Base-by-base conservation (phyloP, 30 jellyfish, hydroid and myxozoan genomes). In the Morbakka virulenta region DNA sequence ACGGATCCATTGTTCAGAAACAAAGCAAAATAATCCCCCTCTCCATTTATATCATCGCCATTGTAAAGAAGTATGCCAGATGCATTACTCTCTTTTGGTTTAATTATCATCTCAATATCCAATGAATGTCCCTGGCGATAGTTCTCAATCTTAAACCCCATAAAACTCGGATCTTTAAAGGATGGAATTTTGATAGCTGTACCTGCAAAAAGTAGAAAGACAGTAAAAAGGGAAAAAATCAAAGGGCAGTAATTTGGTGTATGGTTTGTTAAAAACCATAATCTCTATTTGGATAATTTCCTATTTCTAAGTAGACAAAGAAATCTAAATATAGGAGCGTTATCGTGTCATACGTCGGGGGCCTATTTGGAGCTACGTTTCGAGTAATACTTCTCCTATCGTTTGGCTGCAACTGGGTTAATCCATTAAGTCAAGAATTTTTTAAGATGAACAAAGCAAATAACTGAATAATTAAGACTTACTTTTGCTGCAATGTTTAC, bases 31-130 rank as follows among this genome's bases (percentile, higher is more conserved):
- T 48, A 84, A 34, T 84, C 95, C 0, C 89, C 95, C 0, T 32
- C 64, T 3, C 85, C 85, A 35, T 75, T 81, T 9, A 1, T 31
- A 21, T 69, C 69, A 74, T 84, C 95, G 2, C 95, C 95, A 35
- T 84, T 84, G 87, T 32, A 84, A 28, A 84, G 50, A n/a, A 84
- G n/a, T 2, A 84, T 64, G 28, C 95, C 95, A n/a, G n/a, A n/a
- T n/a, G n/a, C n/a, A 28, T 50, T n/a, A 17, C 26, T 32, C 2
- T 77, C 11, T 14, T 32, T 32, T 21, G 89, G 89, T 33, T 68
- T 74, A 22, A 84, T 13, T n/a, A 84, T 85, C 9, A 84, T 34
- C 32, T 84, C 95, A 36, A 84, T 65, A 4, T 70, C 85, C 20
- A 84, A 25, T 32, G 25, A n/a, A n/a, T n/a, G n/a, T n/a, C n/a